Evolutionary conservation across 2,113 vertebrate genomes (phyloP).

Genomic region (Crotalus horridus): DNA sequence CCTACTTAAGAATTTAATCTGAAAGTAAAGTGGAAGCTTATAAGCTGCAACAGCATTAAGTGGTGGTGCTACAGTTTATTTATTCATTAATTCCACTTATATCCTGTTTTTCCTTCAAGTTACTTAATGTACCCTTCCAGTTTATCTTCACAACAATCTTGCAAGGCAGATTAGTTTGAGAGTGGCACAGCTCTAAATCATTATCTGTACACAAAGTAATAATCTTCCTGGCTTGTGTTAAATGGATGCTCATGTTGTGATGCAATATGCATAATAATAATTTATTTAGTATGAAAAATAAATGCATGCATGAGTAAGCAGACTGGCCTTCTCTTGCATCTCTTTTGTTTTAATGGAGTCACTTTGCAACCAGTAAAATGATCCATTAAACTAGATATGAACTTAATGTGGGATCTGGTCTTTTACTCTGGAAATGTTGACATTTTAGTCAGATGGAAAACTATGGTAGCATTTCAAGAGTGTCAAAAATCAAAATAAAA

Average conservation of each 20-base stretch:
- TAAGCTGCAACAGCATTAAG: not conserved
- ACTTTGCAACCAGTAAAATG: not conserved
- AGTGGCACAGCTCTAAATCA: not conserved
- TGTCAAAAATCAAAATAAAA: not conserved
- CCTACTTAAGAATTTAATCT: not conserved
- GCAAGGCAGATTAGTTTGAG: not conserved
- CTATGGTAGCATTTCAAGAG: not conserved
- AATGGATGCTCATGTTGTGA: not conserved
- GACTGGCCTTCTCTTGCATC: not conserved
- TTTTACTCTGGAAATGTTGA: not conserved
- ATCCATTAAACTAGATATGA: not conserved
- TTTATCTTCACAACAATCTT: not conserved
- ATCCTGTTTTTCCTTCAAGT: not conserved
- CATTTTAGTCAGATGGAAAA: not conserved
- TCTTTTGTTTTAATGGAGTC: not conserved
- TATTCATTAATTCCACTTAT: not conserved
- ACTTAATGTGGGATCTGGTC: not conserved
- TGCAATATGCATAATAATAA: not conserved
- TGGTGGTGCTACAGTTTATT: not conserved
- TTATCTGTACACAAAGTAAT: not conserved
- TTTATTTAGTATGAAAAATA: not conserved
- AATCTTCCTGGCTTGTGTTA: not conserved
- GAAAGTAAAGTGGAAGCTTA: not conserved
- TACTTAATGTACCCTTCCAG: not conserved
- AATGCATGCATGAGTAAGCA: not conserved